phyloP scores from a whole-genome alignment of 2,113 vertebrate species.

The Oxyruncus cristatus region DNA sequence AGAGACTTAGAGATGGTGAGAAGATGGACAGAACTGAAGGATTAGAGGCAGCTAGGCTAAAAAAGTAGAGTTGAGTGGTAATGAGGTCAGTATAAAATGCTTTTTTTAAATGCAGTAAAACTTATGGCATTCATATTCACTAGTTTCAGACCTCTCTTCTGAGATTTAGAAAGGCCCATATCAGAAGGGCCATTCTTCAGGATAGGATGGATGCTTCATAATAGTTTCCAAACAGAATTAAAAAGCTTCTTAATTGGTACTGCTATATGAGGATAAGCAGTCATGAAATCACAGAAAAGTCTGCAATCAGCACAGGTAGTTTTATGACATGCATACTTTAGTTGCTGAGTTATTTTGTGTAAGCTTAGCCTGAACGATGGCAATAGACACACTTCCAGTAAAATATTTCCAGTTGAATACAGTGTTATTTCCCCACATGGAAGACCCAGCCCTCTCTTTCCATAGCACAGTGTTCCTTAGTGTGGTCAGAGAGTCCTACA shows the following conservation, averaged over 20 bases:
- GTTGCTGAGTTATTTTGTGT: background rate
- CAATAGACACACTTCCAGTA: constrained; percentile 43
- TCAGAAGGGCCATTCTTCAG: background rate
- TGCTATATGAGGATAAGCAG: background rate
- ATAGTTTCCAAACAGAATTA: background rate
- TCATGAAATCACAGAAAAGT: background rate
- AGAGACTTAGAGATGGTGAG: background rate
- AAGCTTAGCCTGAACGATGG: background rate
- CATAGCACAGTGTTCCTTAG: constrained; percentile 60
- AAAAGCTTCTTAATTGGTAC: background rate
- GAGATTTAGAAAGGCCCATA: background rate
- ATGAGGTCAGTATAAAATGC: background rate
- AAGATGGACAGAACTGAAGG: background rate
- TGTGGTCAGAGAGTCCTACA: background rate
- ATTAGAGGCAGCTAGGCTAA: background rate
- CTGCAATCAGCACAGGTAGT: constrained; percentile 10
- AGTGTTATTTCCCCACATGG: constrained; percentile 31
- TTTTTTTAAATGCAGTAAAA: background rate
- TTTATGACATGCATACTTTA: constrained; percentile 13
- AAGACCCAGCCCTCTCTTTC: constrained; percentile 56
- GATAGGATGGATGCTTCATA: background rate
- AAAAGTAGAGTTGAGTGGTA: background rate
- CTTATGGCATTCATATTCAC: background rate
- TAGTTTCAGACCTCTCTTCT: background rate
- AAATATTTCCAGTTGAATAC: constrained; percentile 47